Evolutionary conservation across 2,888 invertebrate species (phyloP), one percentile per base, ranked within the genome.

Genomic region (Tiliacea citrago): DNA sequence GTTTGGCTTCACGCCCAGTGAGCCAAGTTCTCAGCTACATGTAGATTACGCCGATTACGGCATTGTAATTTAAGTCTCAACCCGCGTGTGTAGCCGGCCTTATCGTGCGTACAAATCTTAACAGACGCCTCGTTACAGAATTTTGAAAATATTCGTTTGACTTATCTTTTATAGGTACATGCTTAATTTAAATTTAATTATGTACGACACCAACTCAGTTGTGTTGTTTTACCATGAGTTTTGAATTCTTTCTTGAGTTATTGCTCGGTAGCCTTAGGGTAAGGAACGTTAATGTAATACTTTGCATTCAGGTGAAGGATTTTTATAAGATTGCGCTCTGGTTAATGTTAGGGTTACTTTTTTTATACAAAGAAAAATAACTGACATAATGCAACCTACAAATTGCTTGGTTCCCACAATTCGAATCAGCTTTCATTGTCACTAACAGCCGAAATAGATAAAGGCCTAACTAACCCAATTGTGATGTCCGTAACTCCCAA

Each of bases 21-120:
- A 92, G 86, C 90, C 90, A 90, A 91, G 92, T 91, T 92, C 93
- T 92, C 92, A 90, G 89, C 85, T 83, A 80, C 86, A 88, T 91
- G 92, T 92, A 95, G 95, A 95, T 95, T 90, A 91, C 78, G 79
- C 87, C 90, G 95, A 95, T 95, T 95, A 94, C 93, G 86, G 88
- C 83, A 91, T 91, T 91, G 91, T 92, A 93, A 94, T 94, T 94
- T 92, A 90, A 93, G 88, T 89, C 90, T 87, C 88, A 89, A 84
- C 82, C 76, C 86, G 78, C 87, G 91, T 91, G 90, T 90, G 88
- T 83, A 83, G 83, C 72, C 67, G 66, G 82, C 85, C 72, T 89
- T 92, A 92, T 92, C 92, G 79, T 77, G 81, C 81, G 73, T 81
- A 82, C 79, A 82, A 79, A 92, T 92, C 92, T 90, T 78, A 82